Evolutionary conservation across 2,888 invertebrate genomes (phyloP), one percentile per base, ranked within the genome.

Genomic region (Chydorus sphaericus): DNA sequence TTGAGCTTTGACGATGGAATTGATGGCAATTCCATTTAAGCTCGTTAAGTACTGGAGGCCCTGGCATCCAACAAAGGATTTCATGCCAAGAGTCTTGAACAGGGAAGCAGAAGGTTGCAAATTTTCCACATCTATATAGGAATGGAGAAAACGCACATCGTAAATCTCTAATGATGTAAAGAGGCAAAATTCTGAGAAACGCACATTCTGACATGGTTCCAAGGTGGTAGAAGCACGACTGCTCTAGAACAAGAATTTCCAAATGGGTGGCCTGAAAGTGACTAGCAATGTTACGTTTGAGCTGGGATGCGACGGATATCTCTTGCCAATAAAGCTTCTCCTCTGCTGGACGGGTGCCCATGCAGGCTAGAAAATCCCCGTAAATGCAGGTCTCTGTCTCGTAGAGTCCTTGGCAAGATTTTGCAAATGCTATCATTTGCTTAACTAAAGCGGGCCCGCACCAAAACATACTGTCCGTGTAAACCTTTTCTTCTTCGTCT

Each of bases 401-500:
- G 20, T 70, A 58, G 5, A 66, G 65, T 11, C 64, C 63, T 49
- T 66, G 59, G 1, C 44, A 49, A n/a, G 52, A 53, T 52, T 65
- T 64, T 53, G 69, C 67, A 3, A 57, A 48, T 18, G 63, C 56
- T 1, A 69, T 57, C 31, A 73, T 62, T 57, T 65, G 66, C 26
- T 62, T 60, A 16, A 66, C 63, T 8, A 71, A 63, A 36, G 65
- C 62, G 54, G 65, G 66, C 50, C 67, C 68, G 62, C 73, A 71
- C 62, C 66, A 71, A 60, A 70, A 73, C 14, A 65, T 64, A 60
- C 73, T 73, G 61, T 73, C 73, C 4, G 71, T 72, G 62, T 69
- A 73, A 10, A 69, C 69, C 36, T 30, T 28, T 23, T 51, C 39
- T n/a, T 23, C 49, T 20, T 6, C 26, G 6, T 49, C 33, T 53